Evolutionary conservation across 2,888 invertebrate species (phyloP).

Genomic region (Nomada ferruginata): DNA sequence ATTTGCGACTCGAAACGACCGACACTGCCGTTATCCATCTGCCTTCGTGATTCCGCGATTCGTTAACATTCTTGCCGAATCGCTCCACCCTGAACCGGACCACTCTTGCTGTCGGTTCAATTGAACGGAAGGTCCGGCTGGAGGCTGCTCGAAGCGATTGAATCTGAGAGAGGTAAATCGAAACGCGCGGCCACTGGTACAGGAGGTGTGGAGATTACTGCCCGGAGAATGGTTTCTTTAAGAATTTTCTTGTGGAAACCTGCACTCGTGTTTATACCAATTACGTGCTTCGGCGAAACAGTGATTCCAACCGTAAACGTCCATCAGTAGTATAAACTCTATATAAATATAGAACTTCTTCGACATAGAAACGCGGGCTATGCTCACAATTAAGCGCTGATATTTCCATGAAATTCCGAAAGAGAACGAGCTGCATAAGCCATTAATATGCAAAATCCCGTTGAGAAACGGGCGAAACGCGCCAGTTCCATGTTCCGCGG

Average conservation of each 20-base stretch:
- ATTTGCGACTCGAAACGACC: conserved; percentile 51
- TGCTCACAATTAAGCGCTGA: background rate
- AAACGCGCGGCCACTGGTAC: no score
- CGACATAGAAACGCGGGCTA: no score
- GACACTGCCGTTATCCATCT: conserved; percentile 75
- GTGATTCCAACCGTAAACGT: background rate
- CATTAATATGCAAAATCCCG: background rate
- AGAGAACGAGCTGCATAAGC: background rate
- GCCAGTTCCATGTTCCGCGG: background rate
- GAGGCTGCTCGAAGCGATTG: background rate
- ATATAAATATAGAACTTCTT: background rate
- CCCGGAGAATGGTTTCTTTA: background rate
- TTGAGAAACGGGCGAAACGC: background rate
- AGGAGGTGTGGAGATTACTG: no score
- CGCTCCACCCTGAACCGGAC: conserved; percentile 24
- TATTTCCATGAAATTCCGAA: background rate
- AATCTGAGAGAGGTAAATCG: no score
- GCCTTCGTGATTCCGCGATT: conserved; percentile 77
- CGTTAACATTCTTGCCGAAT: conserved; percentile 81
- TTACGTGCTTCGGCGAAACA: background rate
- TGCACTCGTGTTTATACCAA: no score
- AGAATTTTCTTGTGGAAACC: background rate
- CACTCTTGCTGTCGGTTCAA: background rate
- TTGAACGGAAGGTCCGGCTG: background rate
- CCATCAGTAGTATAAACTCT: background rate